Base-by-base conservation (phyloP, 2,113 vertebrate genomes). In the Labeo catla region DNA sequence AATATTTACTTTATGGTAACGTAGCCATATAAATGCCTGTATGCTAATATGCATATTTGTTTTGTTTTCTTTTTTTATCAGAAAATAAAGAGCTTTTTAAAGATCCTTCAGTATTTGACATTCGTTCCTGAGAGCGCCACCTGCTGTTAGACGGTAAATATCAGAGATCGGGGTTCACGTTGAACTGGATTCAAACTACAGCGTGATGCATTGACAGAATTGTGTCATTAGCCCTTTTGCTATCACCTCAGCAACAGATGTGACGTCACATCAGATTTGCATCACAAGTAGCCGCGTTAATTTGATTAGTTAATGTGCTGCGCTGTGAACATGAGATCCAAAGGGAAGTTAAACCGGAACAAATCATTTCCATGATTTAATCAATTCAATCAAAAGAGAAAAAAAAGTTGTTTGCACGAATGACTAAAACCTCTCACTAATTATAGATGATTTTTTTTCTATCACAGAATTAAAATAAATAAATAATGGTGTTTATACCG, bases 81-180 rank as follows among this genome's bases (percentile, higher is more conserved):
- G 50, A 77, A 81, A 85, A 91, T 88, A 91, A 70, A 89, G 47
- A 79, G 81, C 81, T 73, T 61, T 65, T 77, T 74, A 84, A 73
- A 90, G 72, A 84, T 89, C 83, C 82, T 45, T 89, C 83, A 86
- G 88, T 85, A 88, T 85, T 74, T 89, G 87, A 91, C 87, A 81
- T 81, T 88, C 91, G 89, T 93, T 93, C 94, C 94, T 95, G 95
- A 94, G 94, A 92, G 91, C 90, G 92, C 89, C 76, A 84, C 92
- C 87, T 83, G 89, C 88, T 89, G 79, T 87, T 4, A 76, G 34
- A 89, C 6, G 39, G 4, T 36, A 15, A 43, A 59, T 73, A 57
- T 65, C 49, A 77, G 61, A 50, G 59, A 59, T 81, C 15, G 11
- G 43, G 6, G 80, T 7, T n/a, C 15, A 61, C 9, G 57, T n/a